Evolutionary conservation across 2,113 vertebrate species (phyloP), one percentile per base, ranked within the genome.

Genomic region (Eudyptes chrysolophus): DNA sequence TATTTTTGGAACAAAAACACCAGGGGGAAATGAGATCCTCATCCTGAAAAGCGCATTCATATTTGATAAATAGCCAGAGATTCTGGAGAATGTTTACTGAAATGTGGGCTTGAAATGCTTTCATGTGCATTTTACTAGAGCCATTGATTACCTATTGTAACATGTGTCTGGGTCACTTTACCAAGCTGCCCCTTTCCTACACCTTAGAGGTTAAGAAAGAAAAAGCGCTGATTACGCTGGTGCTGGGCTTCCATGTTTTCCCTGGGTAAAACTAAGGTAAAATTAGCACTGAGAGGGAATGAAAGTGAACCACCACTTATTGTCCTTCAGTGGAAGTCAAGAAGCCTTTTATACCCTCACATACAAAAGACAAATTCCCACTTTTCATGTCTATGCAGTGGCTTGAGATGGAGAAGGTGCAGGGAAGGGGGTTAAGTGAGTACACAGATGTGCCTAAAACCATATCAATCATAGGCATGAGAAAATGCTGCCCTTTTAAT

Each of bases 41-140:
- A 61, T 95, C 95, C 96, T 92, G 92, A 97, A 97, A 97, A 96
- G 75, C 22, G 1, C 92, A 97, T 98, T 98, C 96, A 95, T 98
- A 97, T 98, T 98, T 98, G 97, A 98, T 98, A 97, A 98, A 97
- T 96, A 97, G 90, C 92, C 92, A 97, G 83, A 96, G 94, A 97
- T 96, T 95, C 97, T 96, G 89, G 85, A 90, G 92, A 72, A 94
- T 96, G 96, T 98, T 98, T 97, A 96, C 93, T 90, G 92, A 92
- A 97, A 96, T 44, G 55, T 81, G 72, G 70, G 78, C 86, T 94
- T 90, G 93, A 96, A 96, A 92, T 66, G 82, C 83, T 96, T 98
- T 95, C 52, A 64, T 5, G 3, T 88, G 79, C 62, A 64, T 92
- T 98, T 96, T 49, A 55, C 81, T 70, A 60, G 94, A 94, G 72